Percentiles rank a stretch among this genome's conserved stretches.
These are phyloP conservation scores for Amblyjoppa proteus DNA, from an alignment of 2,888 invertebrate genomes.

Conservation along the genomic window DNA sequence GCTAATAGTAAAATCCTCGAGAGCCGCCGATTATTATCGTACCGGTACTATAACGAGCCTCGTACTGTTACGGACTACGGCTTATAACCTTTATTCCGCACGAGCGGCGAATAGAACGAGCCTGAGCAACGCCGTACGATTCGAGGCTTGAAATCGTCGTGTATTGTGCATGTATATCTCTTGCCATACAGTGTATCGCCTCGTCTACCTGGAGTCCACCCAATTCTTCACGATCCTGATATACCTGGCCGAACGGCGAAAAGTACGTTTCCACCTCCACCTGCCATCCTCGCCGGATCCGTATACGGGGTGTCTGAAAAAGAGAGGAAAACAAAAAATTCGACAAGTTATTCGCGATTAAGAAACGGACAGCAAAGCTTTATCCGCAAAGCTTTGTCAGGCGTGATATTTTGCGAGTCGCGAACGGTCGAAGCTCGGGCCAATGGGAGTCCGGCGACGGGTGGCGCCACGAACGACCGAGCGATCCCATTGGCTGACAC, in stretches of 20 bases:
- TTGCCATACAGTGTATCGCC: not conserved
- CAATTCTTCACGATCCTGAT: not conserved
- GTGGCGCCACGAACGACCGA: not conserved
- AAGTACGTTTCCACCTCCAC: slow-evolving; percentile 31
- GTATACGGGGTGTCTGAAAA: not conserved
- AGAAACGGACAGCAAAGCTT: not conserved
- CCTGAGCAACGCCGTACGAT: not conserved
- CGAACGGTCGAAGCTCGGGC: not conserved
- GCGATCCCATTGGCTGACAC: not conserved
- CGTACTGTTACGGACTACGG: not conserved
- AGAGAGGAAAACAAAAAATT: not conserved
- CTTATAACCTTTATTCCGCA: slow-evolving; percentile 14
- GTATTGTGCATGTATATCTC: slow-evolving; percentile 15
- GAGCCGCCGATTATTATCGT: slow-evolving; percentile 24
- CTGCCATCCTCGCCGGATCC: not conserved
- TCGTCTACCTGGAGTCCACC: slow-evolving; percentile 2
- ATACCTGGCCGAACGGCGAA: not conserved
- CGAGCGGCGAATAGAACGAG: slow-evolving; percentile 23
- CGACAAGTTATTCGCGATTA: not conserved
- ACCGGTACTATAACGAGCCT: not conserved
- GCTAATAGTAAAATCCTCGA: slow-evolving; percentile 44
- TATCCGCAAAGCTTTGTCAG: not conserved
- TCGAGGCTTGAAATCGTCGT: not conserved
- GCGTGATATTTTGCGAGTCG: not conserved
- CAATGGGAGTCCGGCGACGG: not conserved